phyloP scores from a whole-genome alignment of 2,888 invertebrate species.

The Meandrusa payeni region DNA sequence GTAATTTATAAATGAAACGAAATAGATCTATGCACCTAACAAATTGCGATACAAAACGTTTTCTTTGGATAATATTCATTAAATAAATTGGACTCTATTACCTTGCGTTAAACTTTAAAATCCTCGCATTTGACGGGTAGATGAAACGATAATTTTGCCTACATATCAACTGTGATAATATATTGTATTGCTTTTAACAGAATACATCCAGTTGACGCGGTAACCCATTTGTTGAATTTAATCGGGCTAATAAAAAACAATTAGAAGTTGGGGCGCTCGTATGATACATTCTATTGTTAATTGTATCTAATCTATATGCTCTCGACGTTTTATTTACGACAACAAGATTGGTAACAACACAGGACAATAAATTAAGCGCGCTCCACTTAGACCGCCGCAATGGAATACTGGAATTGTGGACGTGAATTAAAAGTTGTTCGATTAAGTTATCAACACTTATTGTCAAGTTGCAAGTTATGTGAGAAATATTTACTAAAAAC shows the following conservation, averaged over 20 bases:
- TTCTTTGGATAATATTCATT: no score
- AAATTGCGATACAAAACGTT: conserved; percentile 4
- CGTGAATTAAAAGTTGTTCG: conserved; percentile 9
- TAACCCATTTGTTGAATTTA: conserved; percentile 27
- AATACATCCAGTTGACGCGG: conserved; percentile 26
- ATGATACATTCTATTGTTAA: conserved; percentile 21
- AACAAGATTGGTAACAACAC: not conserved
- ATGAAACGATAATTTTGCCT: not conserved
- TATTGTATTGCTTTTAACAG: conserved; percentile 14
- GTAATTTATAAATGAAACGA: conserved; percentile 12
- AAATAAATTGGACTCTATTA: not conserved
- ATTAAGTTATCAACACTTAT: conserved; percentile 13
- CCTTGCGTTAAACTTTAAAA: not conserved
- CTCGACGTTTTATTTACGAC: conserved; percentile 16
- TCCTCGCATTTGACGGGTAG: not conserved
- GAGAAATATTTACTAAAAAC: not conserved
- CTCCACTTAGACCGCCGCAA: conserved; percentile 2
- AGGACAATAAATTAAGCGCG: conserved; percentile 10
- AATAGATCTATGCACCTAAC: not conserved
- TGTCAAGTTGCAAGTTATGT: conserved; percentile 1
- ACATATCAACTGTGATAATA: conserved; percentile 8
- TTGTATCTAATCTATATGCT: conserved; percentile 21
- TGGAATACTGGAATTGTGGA: not conserved
- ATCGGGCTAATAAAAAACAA: conserved; percentile 43
- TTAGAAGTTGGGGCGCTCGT: conserved; percentile 31